Evolutionary conservation across 2,113 vertebrate species (phyloP).

Genomic region (Tichodroma muraria): DNA sequence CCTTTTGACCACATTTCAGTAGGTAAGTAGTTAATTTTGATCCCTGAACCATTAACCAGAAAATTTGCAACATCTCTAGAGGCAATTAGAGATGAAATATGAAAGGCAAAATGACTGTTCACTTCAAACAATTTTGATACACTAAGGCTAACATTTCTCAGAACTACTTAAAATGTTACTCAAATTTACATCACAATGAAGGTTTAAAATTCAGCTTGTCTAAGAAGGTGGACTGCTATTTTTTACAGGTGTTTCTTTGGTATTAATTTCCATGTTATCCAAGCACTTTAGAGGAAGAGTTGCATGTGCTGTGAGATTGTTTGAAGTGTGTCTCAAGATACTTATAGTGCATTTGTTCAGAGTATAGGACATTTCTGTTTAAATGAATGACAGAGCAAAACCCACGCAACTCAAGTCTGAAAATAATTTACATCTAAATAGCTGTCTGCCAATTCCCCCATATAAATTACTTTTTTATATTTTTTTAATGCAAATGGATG

Average conservation of each 20-base stretch:
- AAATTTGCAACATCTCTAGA: not conserved
- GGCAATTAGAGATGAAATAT: not conserved
- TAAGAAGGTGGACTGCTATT: not conserved
- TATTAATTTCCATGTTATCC: not conserved
- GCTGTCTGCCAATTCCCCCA: not conserved
- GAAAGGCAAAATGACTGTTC: not conserved
- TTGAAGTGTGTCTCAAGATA: not conserved
- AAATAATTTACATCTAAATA: not conserved
- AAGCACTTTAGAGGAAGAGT: not conserved
- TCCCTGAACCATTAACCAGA: not conserved
- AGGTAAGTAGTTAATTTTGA: not conserved
- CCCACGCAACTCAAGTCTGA: not conserved
- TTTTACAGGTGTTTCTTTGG: not conserved
- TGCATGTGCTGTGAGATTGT: not conserved
- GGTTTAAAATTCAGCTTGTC: not conserved
- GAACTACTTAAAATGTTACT: not conserved
- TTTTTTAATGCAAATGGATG: not conserved
- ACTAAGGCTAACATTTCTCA: not conserved
- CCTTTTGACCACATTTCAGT: not conserved
- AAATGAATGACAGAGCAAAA: not conserved
- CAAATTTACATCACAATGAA: not conserved
- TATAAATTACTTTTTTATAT: not conserved
- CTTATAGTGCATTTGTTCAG: not conserved
- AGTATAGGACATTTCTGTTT: not conserved
- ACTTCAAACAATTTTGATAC: not conserved